Conservation (phyloP, 2,797 vertebrate species). For the Limosa lapponica region DNA sequence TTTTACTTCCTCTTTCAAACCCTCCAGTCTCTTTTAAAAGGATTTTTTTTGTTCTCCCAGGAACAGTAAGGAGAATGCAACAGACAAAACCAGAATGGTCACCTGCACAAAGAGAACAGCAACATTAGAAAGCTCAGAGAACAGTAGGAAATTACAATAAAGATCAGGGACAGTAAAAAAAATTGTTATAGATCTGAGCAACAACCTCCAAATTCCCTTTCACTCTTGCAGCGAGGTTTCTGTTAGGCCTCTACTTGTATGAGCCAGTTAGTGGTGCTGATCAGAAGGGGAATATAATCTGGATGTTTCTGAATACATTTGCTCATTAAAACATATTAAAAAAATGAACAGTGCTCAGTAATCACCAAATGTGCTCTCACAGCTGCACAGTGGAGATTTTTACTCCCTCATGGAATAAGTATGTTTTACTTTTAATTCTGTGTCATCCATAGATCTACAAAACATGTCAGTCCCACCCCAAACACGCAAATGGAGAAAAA, state of each 20-base stretch:
- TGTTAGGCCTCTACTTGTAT: neutral
- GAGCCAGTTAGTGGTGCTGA: neutral
- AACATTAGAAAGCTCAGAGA: neutral
- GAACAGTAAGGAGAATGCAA: neutral
- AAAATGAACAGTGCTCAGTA: neutral
- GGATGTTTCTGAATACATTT: neutral
- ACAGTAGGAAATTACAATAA: neutral
- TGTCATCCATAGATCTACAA: neutral
- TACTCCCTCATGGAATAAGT: neutral
- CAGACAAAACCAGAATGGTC: neutral
- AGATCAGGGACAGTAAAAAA: neutral
- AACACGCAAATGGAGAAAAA: neutral
- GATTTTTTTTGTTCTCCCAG: slow-evolving; percentile 13
- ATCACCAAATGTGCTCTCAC: neutral
- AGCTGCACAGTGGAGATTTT: neutral
- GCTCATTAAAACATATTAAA: neutral
- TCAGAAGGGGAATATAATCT: neutral
- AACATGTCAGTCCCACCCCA: neutral
- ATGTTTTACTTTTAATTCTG: neutral
- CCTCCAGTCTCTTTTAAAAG: neutral
- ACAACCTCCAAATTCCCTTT: neutral
- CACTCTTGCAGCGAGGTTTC: neutral
- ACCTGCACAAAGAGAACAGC: neutral
- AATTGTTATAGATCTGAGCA: neutral
- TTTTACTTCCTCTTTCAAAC: slow-evolving; percentile 59